Conservation (phyloP, 2,888 invertebrate genomes). For the Xiphydria camelus region DNA sequence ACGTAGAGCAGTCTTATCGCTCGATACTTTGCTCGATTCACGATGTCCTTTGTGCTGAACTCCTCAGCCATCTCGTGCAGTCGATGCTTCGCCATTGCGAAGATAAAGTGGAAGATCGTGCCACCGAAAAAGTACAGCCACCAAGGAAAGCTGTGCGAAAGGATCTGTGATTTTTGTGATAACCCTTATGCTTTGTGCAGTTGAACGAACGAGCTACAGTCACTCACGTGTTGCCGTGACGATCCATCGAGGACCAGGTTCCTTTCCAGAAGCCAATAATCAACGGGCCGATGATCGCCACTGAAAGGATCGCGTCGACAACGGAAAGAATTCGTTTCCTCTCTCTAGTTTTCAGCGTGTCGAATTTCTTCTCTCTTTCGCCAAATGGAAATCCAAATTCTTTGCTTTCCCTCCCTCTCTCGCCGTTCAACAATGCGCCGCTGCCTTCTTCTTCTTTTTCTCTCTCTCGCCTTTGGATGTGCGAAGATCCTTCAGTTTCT, state of each 20-base stretch:
- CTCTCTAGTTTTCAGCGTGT: background rate
- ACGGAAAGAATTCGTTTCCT: constrained; percentile 41
- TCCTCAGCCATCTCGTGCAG: constrained; percentile 30
- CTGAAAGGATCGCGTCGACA: constrained; percentile 57
- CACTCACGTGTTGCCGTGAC: constrained; percentile 43
- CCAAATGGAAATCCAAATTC: too few relatives aligned
- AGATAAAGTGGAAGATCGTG: constrained; percentile 61
- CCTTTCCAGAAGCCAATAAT: constrained; percentile 64
- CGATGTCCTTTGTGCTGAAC: constrained; percentile 5
- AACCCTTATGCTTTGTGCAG: too few relatives aligned
- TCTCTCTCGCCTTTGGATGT: too few relatives aligned
- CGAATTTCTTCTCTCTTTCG: background rate
- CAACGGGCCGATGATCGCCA: constrained; percentile 59
- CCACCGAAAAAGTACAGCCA: constrained; percentile 59
- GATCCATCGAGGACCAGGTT: constrained; percentile 61
- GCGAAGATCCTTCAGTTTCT: too few relatives aligned
- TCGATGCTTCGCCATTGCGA: constrained; percentile 54
- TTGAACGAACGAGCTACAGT: background rate
- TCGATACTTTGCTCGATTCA: constrained; percentile 11
- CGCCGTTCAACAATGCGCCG: too few relatives aligned
- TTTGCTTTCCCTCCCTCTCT: too few relatives aligned
- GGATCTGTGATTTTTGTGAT: too few relatives aligned
- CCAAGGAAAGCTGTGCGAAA: constrained; percentile 60
- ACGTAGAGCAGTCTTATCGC: constrained; percentile 54
- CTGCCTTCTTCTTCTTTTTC: too few relatives aligned